Evolutionary conservation across 1,140 invertebrate genomes (phyloP).

Genomic region (Pectinophora gossypiella): DNA sequence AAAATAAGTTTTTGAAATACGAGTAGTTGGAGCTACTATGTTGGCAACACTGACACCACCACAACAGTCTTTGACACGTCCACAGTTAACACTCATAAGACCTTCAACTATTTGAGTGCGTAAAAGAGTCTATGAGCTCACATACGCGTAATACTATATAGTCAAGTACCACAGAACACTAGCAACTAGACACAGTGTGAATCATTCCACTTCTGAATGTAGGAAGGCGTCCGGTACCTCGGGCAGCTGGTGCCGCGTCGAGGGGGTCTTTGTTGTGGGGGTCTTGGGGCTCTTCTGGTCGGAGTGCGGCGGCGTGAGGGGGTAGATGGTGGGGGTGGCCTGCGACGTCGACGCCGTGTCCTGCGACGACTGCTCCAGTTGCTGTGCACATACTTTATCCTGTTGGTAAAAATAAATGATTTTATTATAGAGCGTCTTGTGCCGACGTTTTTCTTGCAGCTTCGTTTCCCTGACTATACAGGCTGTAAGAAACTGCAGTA

Average conservation of each 20-base stretch:
- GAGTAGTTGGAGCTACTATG: no score
- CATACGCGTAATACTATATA: neutral
- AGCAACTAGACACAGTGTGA: neutral
- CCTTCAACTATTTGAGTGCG: neutral
- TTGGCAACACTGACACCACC: no score
- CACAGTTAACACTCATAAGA: constrained; percentile 7
- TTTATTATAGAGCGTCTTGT: no score
- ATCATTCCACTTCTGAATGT: constrained; percentile 6
- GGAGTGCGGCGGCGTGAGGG: constrained; percentile 60
- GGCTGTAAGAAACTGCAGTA: no score
- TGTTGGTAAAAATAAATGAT: constrained; percentile 10
- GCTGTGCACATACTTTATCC: constrained; percentile 38
- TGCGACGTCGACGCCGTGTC: constrained; percentile 15
- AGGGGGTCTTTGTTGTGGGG: constrained; percentile 45
- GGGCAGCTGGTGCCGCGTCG: constrained; percentile 22
- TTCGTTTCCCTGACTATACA: no score
- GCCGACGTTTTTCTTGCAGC: no score
- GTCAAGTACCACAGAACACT: neutral
- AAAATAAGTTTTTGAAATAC: no score
- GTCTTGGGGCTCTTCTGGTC: constrained; percentile 62
- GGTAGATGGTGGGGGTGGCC: constrained; percentile 27
- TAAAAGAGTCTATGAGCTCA: neutral
- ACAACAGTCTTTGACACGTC: neutral
- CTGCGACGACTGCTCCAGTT: constrained; percentile 12
- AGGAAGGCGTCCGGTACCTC: constrained; percentile 13